phyloP scores from a whole-genome alignment of 1,140 invertebrate genomes.

The Coptotermes formosanus region DNA sequence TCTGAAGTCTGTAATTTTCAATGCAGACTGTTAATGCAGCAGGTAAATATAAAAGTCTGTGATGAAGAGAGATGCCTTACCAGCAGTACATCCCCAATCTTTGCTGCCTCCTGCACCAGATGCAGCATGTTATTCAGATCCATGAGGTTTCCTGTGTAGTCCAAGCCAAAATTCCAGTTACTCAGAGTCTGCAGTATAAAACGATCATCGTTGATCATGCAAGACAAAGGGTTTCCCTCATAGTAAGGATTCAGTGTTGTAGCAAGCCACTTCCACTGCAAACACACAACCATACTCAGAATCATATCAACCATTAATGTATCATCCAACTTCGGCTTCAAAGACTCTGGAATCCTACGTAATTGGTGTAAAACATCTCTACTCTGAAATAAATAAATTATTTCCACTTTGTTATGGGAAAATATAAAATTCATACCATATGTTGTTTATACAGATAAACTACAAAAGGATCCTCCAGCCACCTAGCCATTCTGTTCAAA shows the following conservation, averaged over 20 bases:
- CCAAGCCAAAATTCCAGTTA: conserved; percentile 83
- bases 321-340: too few species aligned
- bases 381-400: too few species aligned
- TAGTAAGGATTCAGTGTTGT: conserved; percentile 89
- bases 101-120: conserved; percentile 52
- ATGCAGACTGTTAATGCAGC: too few species aligned
- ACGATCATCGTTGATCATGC: conserved; percentile 82
- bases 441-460: too few species aligned
- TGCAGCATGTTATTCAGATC: conserved; percentile 61
- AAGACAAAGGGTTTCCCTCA: conserved; percentile 72
- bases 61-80: conserved; percentile 45
- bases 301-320: too few species aligned
- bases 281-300: conserved; percentile 34
- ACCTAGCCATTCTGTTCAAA: too few species aligned
- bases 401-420: too few species aligned
- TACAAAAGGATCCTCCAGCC: too few species aligned
- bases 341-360: too few species aligned
- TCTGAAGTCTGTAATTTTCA: too few species aligned
- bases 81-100: conserved; percentile 42
- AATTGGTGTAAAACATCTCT: too few species aligned
- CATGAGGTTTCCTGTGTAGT: conserved; percentile 82
- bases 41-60: conserved; percentile 34
- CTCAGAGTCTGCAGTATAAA: conserved; percentile 74
- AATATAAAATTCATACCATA: too few species aligned
- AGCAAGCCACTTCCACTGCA: conserved; percentile 80